Evolutionary conservation across 1,140 invertebrate genomes (phyloP).

Genomic region (Nephila pilipes): DNA sequence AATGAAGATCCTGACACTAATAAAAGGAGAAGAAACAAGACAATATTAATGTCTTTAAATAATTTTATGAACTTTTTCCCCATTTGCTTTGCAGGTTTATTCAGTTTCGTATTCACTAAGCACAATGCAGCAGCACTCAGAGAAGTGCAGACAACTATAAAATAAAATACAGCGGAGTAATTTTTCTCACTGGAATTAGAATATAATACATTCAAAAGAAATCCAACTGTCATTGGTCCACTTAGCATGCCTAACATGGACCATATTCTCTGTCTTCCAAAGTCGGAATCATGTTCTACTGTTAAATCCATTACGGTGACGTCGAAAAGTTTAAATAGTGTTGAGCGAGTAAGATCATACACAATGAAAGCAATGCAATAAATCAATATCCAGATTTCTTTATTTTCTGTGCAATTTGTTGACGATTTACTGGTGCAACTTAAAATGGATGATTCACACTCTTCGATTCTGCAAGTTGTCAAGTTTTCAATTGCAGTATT

Average conservation of each 20-base stretch:
- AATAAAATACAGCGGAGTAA: not conserved
- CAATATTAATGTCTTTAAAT: not conserved
- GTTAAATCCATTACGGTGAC: no score
- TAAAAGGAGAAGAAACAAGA: not conserved
- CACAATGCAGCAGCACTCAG: not conserved
- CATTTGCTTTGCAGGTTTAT: not conserved
- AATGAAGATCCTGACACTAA: not conserved
- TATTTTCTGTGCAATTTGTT: no score
- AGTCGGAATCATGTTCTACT: conserved; percentile 39
- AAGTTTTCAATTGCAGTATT: no score
- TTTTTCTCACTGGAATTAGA: not conserved
- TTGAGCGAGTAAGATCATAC: no score
- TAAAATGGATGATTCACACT: no score
- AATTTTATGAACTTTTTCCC: not conserved
- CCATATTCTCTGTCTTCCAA: conserved; percentile 18
- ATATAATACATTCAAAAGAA: not conserved
- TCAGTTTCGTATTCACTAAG: not conserved
- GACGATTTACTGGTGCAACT: no score
- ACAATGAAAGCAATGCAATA: no score
- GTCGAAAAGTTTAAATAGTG: no score
- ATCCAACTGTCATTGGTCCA: not conserved
- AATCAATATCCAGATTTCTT: no score
- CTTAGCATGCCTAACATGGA: not conserved
- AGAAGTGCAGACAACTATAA: not conserved
- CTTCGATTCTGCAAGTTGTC: no score